Evolutionary conservation across 92 coral and sea anemone species (phyloP).

Genomic region (Bergia puertoricense): DNA sequence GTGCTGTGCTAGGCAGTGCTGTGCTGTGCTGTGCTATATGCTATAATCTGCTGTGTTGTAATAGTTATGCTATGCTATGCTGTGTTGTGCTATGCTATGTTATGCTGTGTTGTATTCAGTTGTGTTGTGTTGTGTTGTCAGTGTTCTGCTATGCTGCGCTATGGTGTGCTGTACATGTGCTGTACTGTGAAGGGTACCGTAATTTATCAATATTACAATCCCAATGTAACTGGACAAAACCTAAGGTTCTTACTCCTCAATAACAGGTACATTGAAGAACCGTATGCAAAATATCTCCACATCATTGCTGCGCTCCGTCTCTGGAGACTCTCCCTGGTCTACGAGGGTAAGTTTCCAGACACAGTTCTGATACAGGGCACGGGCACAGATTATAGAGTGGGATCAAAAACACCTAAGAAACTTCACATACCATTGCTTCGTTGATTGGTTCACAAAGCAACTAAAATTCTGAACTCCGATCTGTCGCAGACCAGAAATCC

Average conservation of each 20-base stretch:
- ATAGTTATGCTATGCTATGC: no score
- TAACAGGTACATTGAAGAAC: conserved; percentile 23
- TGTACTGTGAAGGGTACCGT: neutral
- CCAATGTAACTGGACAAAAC: neutral
- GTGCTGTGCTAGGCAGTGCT: no score
- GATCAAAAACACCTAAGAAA: no score
- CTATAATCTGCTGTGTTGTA: no score
- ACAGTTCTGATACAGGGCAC: neutral
- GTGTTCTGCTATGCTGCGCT: neutral
- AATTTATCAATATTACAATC: neutral
- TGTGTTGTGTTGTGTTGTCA: no score
- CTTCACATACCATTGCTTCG: neutral
- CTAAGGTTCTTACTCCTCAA: neutral
- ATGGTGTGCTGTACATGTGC: neutral
- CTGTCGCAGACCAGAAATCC: neutral
- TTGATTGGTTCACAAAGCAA: neutral
- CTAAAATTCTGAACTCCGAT: neutral
- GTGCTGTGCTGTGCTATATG: no score
- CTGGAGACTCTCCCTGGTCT: conserved; percentile 32
- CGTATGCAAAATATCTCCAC: conserved; percentile 37
- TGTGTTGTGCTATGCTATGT: no score
- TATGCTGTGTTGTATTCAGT: no score
- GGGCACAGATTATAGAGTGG: no score
- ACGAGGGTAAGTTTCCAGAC: conserved; percentile 5
- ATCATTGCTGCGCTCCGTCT: conserved; percentile 31